These are phyloP conservation scores for Arctocebus calabarensis DNA, from an alignment of 2,797 vertebrate genomes.

Conservation along the genomic window DNA sequence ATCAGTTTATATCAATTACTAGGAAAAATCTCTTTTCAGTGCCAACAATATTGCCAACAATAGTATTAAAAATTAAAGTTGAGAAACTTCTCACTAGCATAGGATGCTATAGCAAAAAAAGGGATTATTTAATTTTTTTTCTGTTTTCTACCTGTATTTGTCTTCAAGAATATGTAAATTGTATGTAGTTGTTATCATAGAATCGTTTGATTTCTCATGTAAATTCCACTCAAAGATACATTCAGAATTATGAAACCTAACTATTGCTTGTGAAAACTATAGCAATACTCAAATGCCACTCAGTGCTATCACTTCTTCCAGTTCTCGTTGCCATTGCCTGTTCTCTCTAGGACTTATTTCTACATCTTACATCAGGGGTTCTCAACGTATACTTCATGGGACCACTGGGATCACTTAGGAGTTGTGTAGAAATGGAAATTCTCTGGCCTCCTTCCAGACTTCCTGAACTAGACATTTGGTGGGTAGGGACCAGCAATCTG, in stretches of 20 bases:
- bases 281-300: neutral
- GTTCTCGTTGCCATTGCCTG: neutral
- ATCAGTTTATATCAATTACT: neutral
- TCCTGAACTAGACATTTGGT: neutral
- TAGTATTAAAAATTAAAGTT: neutral
- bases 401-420: neutral
- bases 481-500: neutral
- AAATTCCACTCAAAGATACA: neutral
- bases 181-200: neutral
- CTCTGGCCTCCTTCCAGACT: neutral
- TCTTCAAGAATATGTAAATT: neutral
- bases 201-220: neutral
- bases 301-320: neutral
- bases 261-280: neutral
- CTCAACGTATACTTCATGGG: neutral
- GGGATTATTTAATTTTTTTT: neutral
- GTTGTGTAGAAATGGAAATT: neutral
- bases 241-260: neutral
- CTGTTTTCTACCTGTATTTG: neutral
- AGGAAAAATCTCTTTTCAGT: neutral
- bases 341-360: neutral
- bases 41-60: neutral
- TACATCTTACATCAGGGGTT: neutral
- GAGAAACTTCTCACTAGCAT: constrained; percentile 39
- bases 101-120: neutral